These are phyloP conservation scores for Drosophila dunni DNA, from an alignment of 1,140 invertebrate genomes.

Conservation along the genomic window DNA sequence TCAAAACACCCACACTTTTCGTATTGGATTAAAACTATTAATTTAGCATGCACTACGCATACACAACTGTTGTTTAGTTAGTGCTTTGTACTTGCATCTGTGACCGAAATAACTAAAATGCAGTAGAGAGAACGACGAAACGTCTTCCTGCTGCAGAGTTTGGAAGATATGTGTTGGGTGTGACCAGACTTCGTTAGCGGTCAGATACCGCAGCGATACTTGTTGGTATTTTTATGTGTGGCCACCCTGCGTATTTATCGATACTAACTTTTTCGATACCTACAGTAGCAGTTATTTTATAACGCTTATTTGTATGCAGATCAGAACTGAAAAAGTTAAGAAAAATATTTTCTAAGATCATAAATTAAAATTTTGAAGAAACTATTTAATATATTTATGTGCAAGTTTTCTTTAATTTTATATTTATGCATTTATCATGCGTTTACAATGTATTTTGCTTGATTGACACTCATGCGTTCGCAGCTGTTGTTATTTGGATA, in stretches of 20 bases:
- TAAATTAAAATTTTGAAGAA: too few species aligned
- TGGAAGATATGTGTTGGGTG: slow-evolving; percentile 33
- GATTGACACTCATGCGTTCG: slow-evolving; percentile 30
- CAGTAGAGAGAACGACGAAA: slow-evolving; percentile 4
- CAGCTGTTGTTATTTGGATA: slow-evolving; percentile 43
- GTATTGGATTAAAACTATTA: background rate
- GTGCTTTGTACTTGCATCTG: slow-evolving; percentile 45
- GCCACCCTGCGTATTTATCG: background rate
- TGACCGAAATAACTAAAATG: slow-evolving; percentile 29
- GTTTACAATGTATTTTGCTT: slow-evolving; percentile 20
- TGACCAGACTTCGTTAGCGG: slow-evolving; percentile 3
- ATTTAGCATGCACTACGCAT: slow-evolving; percentile 43
- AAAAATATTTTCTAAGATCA: too few species aligned
- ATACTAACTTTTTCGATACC: background rate
- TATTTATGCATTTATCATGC: background rate
- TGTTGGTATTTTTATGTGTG: background rate
- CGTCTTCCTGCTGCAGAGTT: slow-evolving; percentile 24
- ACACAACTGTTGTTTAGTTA: slow-evolving; percentile 16
- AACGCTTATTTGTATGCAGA: slow-evolving; percentile 4
- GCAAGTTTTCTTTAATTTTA: background rate
- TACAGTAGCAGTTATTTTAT: background rate
- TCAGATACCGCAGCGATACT: background rate
- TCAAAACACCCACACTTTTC: background rate
- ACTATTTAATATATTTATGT: too few species aligned
- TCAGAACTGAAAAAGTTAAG: too few species aligned